These are phyloP conservation scores for Brachionus paranguensis DNA, from an alignment of 1,140 invertebrate species.

Conservation along the genomic window DNA sequence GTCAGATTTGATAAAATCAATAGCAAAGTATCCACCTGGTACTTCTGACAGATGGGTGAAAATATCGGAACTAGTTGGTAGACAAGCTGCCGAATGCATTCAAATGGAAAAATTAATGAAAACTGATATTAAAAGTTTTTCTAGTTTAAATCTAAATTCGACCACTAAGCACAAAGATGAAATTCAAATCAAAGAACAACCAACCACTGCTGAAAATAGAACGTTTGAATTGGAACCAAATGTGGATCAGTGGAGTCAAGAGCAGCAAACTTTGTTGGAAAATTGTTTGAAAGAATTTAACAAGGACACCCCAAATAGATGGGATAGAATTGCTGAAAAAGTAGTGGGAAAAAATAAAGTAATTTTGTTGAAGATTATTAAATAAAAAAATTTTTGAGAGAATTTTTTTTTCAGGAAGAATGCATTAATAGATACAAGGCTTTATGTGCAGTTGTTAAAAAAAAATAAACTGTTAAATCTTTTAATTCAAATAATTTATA, in stretches of 20 bases:
- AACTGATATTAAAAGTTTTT: not conserved
- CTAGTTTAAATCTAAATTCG: not conserved
- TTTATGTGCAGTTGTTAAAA: constrained; percentile 76
- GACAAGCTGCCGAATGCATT: constrained; percentile 66
- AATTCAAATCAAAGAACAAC: constrained; percentile 25
- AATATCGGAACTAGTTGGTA: constrained; percentile 72
- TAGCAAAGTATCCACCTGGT: constrained; percentile 81
- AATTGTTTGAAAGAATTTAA: constrained; percentile 74
- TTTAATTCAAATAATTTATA: not conserved
- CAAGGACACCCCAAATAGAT: constrained; percentile 74
- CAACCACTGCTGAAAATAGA: not conserved
- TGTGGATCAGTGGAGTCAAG: constrained; percentile 69
- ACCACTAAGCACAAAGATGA: constrained; percentile 53
- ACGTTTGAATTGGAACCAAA: constrained; percentile 21
- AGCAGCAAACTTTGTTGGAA: constrained; percentile 82
- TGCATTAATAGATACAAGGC: constrained; percentile 82
- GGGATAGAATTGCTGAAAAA: constrained; percentile 81
- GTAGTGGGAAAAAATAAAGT: constrained; percentile 84
- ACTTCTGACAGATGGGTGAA: constrained; percentile 76
- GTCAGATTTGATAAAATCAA: constrained; percentile 70
- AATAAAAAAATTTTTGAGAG: constrained; percentile 7
- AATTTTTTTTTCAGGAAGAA: constrained; percentile 67
- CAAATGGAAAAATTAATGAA: constrained; percentile 73
- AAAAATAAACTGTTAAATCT: constrained; percentile 57
- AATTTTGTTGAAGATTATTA: constrained; percentile 24